A percentile compares a stretch with the other conserved stretches of the same genome.
Conservation (phyloP, 1,140 invertebrate genomes). For the Drosophila seguyi region DNA sequence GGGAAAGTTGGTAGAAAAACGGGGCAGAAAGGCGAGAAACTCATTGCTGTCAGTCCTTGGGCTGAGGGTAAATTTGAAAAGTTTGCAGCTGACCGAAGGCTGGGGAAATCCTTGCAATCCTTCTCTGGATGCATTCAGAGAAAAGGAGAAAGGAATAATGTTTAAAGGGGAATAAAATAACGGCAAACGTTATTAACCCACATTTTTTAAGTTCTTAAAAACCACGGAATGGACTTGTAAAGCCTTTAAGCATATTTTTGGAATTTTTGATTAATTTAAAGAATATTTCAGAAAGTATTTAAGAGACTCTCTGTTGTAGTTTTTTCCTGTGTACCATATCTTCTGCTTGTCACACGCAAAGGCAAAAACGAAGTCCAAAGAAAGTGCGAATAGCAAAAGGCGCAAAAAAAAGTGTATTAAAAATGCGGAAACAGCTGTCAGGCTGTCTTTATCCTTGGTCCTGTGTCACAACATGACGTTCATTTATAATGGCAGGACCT, state of each 20-base stretch:
- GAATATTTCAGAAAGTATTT: neutral
- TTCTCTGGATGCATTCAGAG: neutral
- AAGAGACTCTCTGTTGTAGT: neutral
- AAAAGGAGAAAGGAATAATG: neutral
- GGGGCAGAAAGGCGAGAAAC: constrained; percentile 66
- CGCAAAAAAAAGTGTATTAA: constrained; percentile 72
- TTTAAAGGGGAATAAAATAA: neutral
- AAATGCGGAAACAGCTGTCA: constrained; percentile 83
- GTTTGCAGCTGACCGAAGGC: constrained; percentile 63
- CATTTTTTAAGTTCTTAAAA: neutral
- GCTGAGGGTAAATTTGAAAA: constrained; percentile 71
- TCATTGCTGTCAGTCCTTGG: constrained; percentile 74
- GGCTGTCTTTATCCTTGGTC: constrained; percentile 58
- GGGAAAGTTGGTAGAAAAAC: constrained; percentile 29
- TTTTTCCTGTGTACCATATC: constrained; percentile 13
- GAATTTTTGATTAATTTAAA: neutral
- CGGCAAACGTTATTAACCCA: neutral
- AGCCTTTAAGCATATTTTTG: too few species aligned
- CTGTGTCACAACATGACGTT: constrained; percentile 68
- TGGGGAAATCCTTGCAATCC: constrained; percentile 60
- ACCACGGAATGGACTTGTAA: neutral
- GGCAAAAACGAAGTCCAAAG: constrained; percentile 52
- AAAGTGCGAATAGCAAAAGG: constrained; percentile 46
- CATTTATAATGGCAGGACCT: constrained; percentile 70
- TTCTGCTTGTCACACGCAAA: constrained; percentile 62